Conservation (phyloP, 2,888 invertebrate species). For the Drosophila atripex region DNA sequence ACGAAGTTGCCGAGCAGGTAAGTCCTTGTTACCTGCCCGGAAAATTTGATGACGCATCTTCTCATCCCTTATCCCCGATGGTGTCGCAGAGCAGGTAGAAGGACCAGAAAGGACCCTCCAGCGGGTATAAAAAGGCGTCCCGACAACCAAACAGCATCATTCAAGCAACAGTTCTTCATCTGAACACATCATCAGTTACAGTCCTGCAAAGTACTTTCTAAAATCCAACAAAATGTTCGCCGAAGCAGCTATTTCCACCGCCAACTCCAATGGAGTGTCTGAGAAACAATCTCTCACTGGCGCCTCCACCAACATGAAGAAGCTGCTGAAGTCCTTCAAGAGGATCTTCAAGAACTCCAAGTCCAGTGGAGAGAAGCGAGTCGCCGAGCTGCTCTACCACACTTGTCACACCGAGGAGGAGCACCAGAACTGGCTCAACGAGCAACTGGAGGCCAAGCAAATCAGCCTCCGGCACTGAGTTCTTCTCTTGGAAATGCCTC, state of each 20-base stretch:
- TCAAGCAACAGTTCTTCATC: conserved; percentile 38
- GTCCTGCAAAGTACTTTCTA: background rate
- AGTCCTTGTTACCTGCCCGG: conserved; percentile 40
- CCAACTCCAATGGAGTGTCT: conserved; percentile 22
- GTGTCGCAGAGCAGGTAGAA: conserved; percentile 12
- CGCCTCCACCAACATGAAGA: conserved; percentile 58
- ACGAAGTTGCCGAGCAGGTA: conserved; percentile 29
- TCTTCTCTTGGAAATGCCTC: background rate
- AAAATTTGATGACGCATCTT: conserved; percentile 30
- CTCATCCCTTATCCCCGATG: conserved; percentile 20
- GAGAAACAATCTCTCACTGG: conserved; percentile 52
- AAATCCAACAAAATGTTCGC: conserved; percentile 48
- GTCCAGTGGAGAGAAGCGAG: conserved; percentile 12
- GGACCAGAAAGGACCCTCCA: conserved; percentile 11
- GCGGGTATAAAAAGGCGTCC: conserved; percentile 49
- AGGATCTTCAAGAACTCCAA: conserved; percentile 53
- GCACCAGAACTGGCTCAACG: conserved; percentile 70
- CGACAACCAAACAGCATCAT: conserved; percentile 49
- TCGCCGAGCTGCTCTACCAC: conserved; percentile 2
- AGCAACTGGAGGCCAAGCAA: conserved; percentile 51
- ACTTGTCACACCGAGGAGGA: conserved; percentile 62
- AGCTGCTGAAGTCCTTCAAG: conserved; percentile 59
- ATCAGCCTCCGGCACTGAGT: conserved; percentile 16
- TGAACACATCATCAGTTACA: conserved; percentile 29
- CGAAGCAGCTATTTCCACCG: conserved; percentile 26